phyloP scores from a whole-genome alignment of 2,113 vertebrate genomes.

The Peromyscus leucopus region DNA sequence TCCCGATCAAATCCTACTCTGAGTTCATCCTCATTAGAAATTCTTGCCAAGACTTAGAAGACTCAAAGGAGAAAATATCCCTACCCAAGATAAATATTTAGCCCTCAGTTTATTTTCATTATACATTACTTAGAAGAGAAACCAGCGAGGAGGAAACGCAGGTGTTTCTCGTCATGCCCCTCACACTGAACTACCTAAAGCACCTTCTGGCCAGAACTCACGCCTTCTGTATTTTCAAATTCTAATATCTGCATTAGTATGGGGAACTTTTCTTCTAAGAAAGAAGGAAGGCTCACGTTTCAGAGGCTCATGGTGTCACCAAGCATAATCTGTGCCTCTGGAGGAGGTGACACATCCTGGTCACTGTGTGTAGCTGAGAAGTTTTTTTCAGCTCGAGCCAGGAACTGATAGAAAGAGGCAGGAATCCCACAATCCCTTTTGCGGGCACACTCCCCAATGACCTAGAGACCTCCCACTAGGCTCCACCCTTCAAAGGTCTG shows the following conservation, averaged over 20 bases:
- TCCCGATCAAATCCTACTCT: conserved; percentile 6
- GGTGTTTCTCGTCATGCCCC: not conserved
- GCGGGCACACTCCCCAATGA: not conserved
- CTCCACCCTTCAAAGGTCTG: not conserved
- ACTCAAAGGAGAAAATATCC: not conserved
- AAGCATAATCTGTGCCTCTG: not conserved
- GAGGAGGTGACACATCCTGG: not conserved
- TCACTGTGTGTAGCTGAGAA: not conserved
- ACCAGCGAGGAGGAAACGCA: not conserved
- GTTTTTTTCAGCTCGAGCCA: not conserved
- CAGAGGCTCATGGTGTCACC: not conserved
- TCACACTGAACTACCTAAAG: not conserved
- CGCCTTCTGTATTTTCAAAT: not conserved
- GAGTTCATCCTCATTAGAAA: not conserved
- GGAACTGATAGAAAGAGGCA: no score
- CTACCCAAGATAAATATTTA: not conserved
- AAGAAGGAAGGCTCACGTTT: not conserved
- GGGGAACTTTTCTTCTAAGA: not conserved
- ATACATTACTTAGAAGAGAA: not conserved
- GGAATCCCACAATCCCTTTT: not conserved
- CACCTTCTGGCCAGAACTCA: not conserved
- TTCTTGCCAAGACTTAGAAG: not conserved
- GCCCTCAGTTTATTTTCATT: not conserved
- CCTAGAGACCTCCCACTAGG: not conserved
- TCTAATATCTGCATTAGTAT: not conserved